Evolutionary conservation across 1,140 invertebrate species (phyloP).

Genomic region (Ruditapes philippinarum): DNA sequence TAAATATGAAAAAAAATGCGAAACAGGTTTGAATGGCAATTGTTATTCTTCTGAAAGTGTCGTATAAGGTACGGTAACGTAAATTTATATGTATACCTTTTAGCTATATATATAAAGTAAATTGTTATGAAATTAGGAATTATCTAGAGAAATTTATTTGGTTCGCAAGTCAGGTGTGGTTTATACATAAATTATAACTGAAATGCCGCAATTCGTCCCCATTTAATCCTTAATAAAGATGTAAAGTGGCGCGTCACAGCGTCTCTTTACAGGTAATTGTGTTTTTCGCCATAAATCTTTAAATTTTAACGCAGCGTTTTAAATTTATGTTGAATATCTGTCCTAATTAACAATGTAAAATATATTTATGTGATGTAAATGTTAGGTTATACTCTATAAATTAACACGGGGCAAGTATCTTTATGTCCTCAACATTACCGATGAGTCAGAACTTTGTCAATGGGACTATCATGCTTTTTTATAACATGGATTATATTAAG

Average conservation of each 20-base stretch:
- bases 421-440: neutral
- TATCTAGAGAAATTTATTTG: no score
- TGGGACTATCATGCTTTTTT: no score
- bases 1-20: no score
- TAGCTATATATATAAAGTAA: no score
- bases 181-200: neutral
- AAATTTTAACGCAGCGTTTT: neutral
- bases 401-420: neutral
- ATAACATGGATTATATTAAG: no score
- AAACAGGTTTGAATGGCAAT: no score
- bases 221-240: neutral
- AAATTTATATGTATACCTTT: no score
- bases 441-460: no score
- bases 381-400: slow-evolving; percentile 17
- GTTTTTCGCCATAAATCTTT: neutral
- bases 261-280: neutral
- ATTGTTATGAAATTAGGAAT: no score
- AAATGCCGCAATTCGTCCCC: neutral
- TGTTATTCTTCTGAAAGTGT: no score
- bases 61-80: no score
- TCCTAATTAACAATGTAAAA: neutral
- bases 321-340: slow-evolving; percentile 1
- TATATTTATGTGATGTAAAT: neutral
- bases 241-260: neutral
- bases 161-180: no score